Percentiles rank a stretch among this genome's conserved stretches.
These are phyloP conservation scores for Trinorchestia longiramus DNA, from an alignment of 1,140 invertebrate genomes.

Conservation along the genomic window DNA sequence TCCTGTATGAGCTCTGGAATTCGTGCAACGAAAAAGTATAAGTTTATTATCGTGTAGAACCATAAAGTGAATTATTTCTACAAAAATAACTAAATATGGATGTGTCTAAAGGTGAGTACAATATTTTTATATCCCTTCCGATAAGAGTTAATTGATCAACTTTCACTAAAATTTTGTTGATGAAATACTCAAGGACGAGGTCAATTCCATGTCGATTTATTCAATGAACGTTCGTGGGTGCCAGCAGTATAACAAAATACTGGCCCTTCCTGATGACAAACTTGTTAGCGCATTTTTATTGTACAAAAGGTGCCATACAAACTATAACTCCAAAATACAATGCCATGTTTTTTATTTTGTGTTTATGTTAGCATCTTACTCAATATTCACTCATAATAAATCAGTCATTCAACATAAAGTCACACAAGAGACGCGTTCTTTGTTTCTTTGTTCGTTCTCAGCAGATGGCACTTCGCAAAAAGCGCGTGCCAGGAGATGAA, in stretches of 20 bases:
- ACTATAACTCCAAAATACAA: background rate
- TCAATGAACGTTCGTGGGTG: background rate
- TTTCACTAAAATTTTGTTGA: background rate
- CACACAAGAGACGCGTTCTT: too few species aligned
- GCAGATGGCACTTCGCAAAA: too few species aligned
- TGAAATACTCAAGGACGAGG: background rate
- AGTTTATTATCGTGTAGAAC: background rate
- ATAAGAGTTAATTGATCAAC: background rate
- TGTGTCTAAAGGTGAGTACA: background rate
- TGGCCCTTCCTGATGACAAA: background rate
- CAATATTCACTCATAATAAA: too few species aligned
- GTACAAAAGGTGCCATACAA: background rate
- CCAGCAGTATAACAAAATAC: background rate
- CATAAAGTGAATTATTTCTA: background rate
- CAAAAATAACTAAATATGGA: background rate
- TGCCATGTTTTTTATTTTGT: background rate
- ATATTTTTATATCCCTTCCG: background rate
- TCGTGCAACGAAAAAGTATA: background rate
- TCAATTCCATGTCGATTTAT: background rate
- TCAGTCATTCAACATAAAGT: too few species aligned
- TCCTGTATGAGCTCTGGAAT: background rate
- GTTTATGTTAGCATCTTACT: background rate
- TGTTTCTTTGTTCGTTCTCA: too few species aligned
- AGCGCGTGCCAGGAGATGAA: too few species aligned
- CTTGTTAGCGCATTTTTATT: background rate